Conservation (phyloP, 2,888 invertebrate genomes). For the Calameuta idolon region DNA sequence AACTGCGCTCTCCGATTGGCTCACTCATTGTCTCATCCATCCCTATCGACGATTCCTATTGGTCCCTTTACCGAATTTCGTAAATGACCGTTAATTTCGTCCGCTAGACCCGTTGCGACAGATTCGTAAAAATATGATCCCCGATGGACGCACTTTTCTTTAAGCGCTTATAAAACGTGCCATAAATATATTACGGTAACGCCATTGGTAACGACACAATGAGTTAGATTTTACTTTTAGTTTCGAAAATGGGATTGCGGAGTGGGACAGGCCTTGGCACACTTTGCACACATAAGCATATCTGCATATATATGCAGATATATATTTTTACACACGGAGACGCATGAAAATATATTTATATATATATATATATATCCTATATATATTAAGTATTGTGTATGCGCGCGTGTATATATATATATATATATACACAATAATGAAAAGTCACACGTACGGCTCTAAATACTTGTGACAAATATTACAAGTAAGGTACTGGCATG, state of each 20-base stretch:
- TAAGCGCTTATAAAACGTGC: slow-evolving; percentile 26
- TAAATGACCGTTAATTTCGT: no score
- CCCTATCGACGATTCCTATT: background rate
- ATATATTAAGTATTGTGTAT: background rate
- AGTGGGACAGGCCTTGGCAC: slow-evolving; percentile 63
- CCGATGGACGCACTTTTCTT: background rate
- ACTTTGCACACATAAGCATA: slow-evolving; percentile 52
- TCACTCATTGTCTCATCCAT: background rate
- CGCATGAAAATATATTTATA: background rate
- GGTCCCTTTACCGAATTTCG: background rate
- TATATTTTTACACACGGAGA: background rate
- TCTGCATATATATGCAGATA: background rate
- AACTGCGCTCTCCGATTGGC: background rate
- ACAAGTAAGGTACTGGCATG: slow-evolving; percentile 8
- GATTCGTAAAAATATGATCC: background rate
- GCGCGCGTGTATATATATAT: background rate
- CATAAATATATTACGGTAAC: slow-evolving; percentile 49
- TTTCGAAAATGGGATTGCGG: slow-evolving; percentile 65
- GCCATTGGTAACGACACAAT: slow-evolving; percentile 56
- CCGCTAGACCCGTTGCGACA: background rate
- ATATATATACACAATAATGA: background rate
- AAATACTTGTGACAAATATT: slow-evolving; percentile 24
- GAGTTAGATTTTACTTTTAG: slow-evolving; percentile 67
- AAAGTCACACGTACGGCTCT: slow-evolving; percentile 15
- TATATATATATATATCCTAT: background rate